Evolutionary conservation across 2,888 invertebrate species (phyloP), one percentile per base, ranked within the genome.

Genomic region (Hedya salicella): DNA sequence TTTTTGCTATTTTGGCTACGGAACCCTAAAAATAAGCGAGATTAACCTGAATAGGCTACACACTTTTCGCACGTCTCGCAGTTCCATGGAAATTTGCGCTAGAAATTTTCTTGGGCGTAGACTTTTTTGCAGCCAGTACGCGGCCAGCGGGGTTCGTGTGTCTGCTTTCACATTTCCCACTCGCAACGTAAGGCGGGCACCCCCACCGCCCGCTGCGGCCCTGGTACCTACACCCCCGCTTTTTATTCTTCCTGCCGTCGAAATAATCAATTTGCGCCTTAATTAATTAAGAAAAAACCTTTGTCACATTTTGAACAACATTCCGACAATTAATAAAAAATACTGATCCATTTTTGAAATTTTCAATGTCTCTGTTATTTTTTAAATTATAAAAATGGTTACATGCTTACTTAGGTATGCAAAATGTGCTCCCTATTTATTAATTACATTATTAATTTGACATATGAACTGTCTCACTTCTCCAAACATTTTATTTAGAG

Each of bases 151-250:
- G 91, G 90, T 89, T 90, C 91, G 90, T 91, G 91, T 92, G 92
- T 91, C 91, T 91, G 87, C 91, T 91, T 91, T 87, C 91, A 92
- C 92, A 92, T 92, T 91, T 89, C 91, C 91, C 88, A 87, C 87
- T 89, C 87, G 88, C 88, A 82, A 83, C 86, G 89, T 86, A 87
- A 86, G 89, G 88, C 84, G 85, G 25, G 82, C 83, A 78, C 80
- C 68, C 60, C 72, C 42, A 52, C 68, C 70, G 69, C 77, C 78
- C 76, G 77, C 74, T 76, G 86, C 79, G 85, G 84, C 85, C 87
- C 86, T 86, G 82, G 88, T 85, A 78, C 88, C 85, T 83, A 83
- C n/a, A n/a, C 87, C 89, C 84, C 87, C 85, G 81, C 86, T 90
- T 90, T 91, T 91, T 91, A 89, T 90, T 87, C 88, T 86, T 89